phyloP scores from a whole-genome alignment of 2,113 vertebrate species.

The Chroicocephalus ridibundus region DNA sequence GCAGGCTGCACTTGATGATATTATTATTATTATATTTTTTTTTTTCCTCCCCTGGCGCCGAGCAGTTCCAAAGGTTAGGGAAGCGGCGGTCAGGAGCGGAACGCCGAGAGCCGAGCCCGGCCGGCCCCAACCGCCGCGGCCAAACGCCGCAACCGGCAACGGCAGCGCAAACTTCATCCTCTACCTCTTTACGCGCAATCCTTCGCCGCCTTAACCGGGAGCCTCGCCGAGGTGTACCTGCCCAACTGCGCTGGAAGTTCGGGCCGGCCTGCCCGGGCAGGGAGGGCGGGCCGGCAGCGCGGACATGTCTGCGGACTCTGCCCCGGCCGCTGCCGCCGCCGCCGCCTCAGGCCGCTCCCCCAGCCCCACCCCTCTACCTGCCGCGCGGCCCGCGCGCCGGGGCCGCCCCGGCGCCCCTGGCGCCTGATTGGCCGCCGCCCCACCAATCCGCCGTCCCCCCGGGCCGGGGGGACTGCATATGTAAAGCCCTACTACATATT shows the following conservation, averaged over 20 bases:
- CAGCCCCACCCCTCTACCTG: constrained; percentile 72
- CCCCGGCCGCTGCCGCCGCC: neutral
- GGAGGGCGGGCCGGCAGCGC: neutral
- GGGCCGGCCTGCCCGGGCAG: neutral
- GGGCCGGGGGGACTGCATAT: constrained; percentile 92
- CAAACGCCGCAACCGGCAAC: neutral
- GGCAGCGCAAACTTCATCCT: constrained; percentile 50
- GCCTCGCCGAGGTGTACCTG: constrained; percentile 39
- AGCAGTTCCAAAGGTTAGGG: constrained; percentile 7
- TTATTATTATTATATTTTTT: neutral
- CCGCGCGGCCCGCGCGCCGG: constrained; percentile 70
- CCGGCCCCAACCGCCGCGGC: neutral
- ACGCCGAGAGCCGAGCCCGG: neutral
- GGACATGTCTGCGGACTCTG: neutral
- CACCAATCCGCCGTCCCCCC: constrained; percentile 81
- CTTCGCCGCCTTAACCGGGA: neutral
- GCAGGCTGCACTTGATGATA: neutral
- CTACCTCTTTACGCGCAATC: constrained; percentile 50
- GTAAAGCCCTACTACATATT: constrained; percentile 95
- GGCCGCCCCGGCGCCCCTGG: constrained; percentile 73
- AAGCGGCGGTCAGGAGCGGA: neutral
- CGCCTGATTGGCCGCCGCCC: constrained; percentile 83
- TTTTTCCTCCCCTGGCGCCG: neutral
- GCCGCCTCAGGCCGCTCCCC: constrained; percentile 58
- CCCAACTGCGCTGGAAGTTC: neutral